Evolutionary conservation across 2,113 vertebrate genomes (phyloP), one percentile per base, ranked within the genome.

Genomic region (Corythoichthys haematopterus): DNA sequence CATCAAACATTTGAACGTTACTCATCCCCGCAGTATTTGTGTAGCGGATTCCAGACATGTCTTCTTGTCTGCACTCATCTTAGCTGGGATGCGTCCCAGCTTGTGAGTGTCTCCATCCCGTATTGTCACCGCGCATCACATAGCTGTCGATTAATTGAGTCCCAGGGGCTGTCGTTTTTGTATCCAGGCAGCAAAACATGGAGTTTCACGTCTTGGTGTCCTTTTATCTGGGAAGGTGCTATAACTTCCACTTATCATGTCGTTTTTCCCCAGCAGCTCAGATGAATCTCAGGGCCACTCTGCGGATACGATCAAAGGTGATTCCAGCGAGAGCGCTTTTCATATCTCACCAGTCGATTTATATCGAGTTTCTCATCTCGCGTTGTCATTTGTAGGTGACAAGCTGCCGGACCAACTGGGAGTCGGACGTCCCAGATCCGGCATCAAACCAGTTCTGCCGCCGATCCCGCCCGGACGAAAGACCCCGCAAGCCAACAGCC

Each of bases 381-480:
- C 13, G 33, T 6, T 46, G 60, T 62, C 5, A 14, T 62, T 62
- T 46, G 1, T 46, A 62, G 60, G 40, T 28, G 38, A 28, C n/a
- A 13, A 46, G n/a, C 73, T 64, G 57, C 75, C 71, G 28, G 74
- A 83, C 2, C 76, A 87, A n/a, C 64, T 13, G 3, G 68, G 85
- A 37, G 67, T 77, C 1, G 51, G 68, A 48, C 85, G 75, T 0
- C 85, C 92, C 0, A 90, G 91, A 4, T 93, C 89, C 69, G 88
- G 88, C 6, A 66, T 80, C 76, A 95, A 89, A 62, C 89, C 91
- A 1, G 45, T 91, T 65, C 91, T 98, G 5, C 96, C 96, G 11
- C 94, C 95, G 0, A 97, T 98, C 77, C 93, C 93, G 0, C 65
- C 89, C 0, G 90, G 93, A 1, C 51, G 61, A 58, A 94, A 88